Conservation (phyloP, 2,113 vertebrate species). For the Sprattus sprattus region DNA sequence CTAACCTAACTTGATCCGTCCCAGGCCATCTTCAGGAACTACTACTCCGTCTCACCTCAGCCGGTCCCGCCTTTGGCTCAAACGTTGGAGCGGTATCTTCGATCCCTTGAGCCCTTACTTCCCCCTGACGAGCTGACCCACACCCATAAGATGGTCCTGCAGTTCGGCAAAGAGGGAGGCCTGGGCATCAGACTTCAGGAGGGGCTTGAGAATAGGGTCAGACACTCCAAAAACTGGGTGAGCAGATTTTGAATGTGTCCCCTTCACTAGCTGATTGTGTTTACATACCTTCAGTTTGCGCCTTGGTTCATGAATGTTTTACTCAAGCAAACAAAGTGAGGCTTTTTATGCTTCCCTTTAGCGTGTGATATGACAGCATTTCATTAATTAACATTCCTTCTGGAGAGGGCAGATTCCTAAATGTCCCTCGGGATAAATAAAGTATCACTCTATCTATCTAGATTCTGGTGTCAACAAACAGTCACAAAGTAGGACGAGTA, state of each 20-base stretch:
- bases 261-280: not conserved
- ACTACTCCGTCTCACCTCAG: conserved; percentile 67
- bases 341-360: not conserved
- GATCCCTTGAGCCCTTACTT: conserved; percentile 74
- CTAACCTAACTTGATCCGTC: not conserved
- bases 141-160: conserved; percentile 69
- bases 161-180: conserved; percentile 64
- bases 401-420: too few relatives aligned
- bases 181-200: conserved; percentile 72
- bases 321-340: not conserved
- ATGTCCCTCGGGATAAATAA: too few relatives aligned
- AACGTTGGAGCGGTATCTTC: conserved; percentile 74
- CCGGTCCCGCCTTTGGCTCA: conserved; percentile 72
- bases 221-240: conserved; percentile 77
- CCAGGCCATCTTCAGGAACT: conserved; percentile 36
- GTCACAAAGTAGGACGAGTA: too few relatives aligned
- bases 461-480: not conserved
- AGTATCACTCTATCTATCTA: too few relatives aligned
- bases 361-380: not conserved
- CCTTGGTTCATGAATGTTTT: not conserved
- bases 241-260: conserved; percentile 20
- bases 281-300: not conserved
- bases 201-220: conserved; percentile 68
- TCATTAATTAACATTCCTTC: not conserved
- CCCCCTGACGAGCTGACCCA: conserved; percentile 74